Evolutionary conservation across 2,888 invertebrate genomes (phyloP).

Genomic region (Heliconius sara): DNA sequence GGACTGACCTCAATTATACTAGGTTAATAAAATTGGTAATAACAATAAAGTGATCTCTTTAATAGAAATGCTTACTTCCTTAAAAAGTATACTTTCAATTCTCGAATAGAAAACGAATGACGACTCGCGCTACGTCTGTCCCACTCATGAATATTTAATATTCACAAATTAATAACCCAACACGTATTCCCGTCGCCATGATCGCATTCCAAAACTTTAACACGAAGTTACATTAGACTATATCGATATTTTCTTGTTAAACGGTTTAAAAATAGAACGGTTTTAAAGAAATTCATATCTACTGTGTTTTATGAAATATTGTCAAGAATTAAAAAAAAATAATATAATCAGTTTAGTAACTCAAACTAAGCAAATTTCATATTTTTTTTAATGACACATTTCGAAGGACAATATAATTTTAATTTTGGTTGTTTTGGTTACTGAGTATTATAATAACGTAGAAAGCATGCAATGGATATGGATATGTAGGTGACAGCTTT

Average conservation of each 20-base stretch:
- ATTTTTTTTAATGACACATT: too few species aligned
- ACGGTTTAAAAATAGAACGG: too few species aligned
- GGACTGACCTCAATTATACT: neutral
- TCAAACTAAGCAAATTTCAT: too few species aligned
- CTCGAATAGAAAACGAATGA: conserved; percentile 70
- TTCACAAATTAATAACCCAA: conserved; percentile 83
- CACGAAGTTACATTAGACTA: conserved; percentile 56
- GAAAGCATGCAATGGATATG: too few species aligned
- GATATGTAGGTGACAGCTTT: too few species aligned
- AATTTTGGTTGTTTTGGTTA: too few species aligned
- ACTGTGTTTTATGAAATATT: too few species aligned
- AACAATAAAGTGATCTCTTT: conserved; percentile 68
- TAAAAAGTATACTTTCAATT: conserved; percentile 75
- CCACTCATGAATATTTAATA: conserved; percentile 82
- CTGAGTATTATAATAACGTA: too few species aligned
- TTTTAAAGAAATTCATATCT: too few species aligned
- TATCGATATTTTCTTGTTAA: conserved; percentile 59
- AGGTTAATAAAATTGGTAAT: conserved; percentile 74
- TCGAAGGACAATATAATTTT: too few species aligned
- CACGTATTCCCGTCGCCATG: conserved; percentile 66
- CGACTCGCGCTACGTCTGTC: conserved; percentile 65
- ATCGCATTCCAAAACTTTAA: conserved; percentile 65
- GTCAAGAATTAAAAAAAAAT: too few species aligned
- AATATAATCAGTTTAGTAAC: too few species aligned
- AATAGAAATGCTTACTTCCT: conserved; percentile 68